Base-by-base conservation (phyloP, 2,888 invertebrate species). In the Athalia cordata region DNA sequence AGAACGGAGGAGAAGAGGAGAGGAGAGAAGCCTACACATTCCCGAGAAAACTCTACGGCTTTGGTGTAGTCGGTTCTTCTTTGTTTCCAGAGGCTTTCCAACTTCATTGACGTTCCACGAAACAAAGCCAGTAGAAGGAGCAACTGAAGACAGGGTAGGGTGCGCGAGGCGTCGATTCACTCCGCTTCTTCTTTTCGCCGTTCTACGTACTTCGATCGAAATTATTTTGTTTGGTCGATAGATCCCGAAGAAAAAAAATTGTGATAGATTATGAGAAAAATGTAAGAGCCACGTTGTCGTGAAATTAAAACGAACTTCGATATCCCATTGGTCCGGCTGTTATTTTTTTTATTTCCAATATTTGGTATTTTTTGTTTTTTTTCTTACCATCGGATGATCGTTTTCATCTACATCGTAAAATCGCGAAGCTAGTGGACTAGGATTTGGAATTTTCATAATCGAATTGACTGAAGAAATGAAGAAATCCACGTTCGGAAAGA, bases 11-110 rank as follows among this genome's bases (percentile, higher is more conserved):
- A 45, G 47, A 13, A 45, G 47, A 15, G 43, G 15, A 45, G 47
- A 15, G 43, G 15, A 59, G 11, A 45, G 59, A 72, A 43, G 59
- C 72, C 72, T 72, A 72, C 47, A 72, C 72, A 72, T 29, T 59
- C 72, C 59, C 43, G 59, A 59, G 72, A 72, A 72, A 72, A 72
- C 72, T 72, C 72, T 47, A 29, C 57, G 3, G 59, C 13, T 70
- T 57, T 59, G 13, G 45, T 29, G 59, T 57, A 11, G 52, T 55
- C 52, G 68, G 43, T 70, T 50, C 50, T 52, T 72, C 72, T 59
- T 72, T 72, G 57, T 72, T 72, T 72, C 57, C 15, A 52, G 43
- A 55, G 52, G 52, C 68, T 68, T 55, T 68, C 55, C 68, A 55
- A 52, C 68, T 68, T n/a, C 68, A 68, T 68, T 68, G 68, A 68